Conservation (phyloP, 2,888 invertebrate genomes). For the Philereme vetulata region DNA sequence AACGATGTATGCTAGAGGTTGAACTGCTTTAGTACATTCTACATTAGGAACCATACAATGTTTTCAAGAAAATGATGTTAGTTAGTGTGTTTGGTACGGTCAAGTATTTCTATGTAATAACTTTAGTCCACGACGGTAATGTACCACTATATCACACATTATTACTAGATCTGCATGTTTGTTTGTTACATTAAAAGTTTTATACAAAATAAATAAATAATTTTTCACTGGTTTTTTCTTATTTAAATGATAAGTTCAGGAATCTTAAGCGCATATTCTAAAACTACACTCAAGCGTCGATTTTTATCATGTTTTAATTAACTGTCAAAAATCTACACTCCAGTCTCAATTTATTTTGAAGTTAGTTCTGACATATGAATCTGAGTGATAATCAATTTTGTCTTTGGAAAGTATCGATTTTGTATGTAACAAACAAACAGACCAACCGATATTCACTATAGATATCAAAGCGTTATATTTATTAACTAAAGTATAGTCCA, state of each 20-base stretch:
- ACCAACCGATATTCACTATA: slow-evolving; percentile 4
- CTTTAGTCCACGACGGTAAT: slow-evolving; percentile 11
- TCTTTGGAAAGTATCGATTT: neutral
- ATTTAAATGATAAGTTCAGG: no score
- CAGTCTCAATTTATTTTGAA: no score
- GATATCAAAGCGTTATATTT: slow-evolving; percentile 14
- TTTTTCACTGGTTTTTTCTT: no score
- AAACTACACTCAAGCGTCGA: no score
- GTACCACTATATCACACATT: slow-evolving; percentile 24
- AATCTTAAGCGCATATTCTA: no score
- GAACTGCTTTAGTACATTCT: no score
- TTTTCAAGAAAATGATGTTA: neutral
- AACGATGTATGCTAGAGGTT: neutral
- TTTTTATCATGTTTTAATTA: no score
- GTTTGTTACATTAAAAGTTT: neutral
- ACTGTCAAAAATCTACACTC: neutral
- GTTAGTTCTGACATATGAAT: no score
- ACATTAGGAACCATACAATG: no score
- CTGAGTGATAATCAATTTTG: neutral
- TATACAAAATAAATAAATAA: no score
- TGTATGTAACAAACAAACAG: slow-evolving; percentile 13
- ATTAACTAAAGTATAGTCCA: slow-evolving; percentile 13
- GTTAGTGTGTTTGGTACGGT: slow-evolving; percentile 2
- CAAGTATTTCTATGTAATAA: slow-evolving; percentile 5
- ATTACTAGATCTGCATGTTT: slow-evolving; percentile 13